Evolutionary conservation across 92 coral and sea anemone genomes (phyloP).

Genomic region (Palythoa heliodiscus): DNA sequence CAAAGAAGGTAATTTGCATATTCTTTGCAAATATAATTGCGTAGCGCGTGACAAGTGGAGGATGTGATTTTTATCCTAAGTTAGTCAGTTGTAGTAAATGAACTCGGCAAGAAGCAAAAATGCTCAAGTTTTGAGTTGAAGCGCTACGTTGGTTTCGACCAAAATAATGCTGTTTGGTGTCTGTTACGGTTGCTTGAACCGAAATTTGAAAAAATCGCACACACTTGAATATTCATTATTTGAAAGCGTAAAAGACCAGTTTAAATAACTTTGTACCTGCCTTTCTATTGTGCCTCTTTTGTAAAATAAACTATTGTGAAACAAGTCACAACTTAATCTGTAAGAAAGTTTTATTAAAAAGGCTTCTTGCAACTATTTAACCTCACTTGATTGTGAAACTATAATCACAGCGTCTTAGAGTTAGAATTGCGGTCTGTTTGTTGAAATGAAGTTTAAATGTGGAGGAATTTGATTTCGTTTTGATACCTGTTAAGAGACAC

Average conservation of each 20-base stretch:
- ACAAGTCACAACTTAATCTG: not conserved
- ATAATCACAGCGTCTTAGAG: not conserved
- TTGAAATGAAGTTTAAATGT: slow-evolving; percentile 12
- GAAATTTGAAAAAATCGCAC: slow-evolving; percentile 1
- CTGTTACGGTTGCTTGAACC: slow-evolving; percentile 42
- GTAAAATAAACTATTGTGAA: slow-evolving; percentile 27
- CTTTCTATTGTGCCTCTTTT: slow-evolving; percentile 25
- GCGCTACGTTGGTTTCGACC: slow-evolving; percentile 11
- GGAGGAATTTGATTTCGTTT: slow-evolving; percentile 30
- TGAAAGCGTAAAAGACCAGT: slow-evolving; percentile 27
- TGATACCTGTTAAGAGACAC: slow-evolving; percentile 17
- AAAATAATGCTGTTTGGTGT: slow-evolving; percentile 15
- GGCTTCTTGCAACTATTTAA: not conserved
- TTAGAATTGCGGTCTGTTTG: not conserved
- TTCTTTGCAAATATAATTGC: slow-evolving; percentile 23
- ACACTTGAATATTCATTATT: slow-evolving; percentile 38
- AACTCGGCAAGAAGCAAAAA: not conserved
- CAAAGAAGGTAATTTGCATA: slow-evolving; percentile 45
- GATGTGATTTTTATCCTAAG: not conserved
- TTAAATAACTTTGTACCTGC: slow-evolving; percentile 9
- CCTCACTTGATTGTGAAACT: not conserved
- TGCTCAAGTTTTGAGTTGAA: not conserved
- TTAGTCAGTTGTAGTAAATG: not conserved
- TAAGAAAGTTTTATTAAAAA: not conserved
- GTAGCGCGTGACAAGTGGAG: slow-evolving; percentile 40